Conservation (phyloP, 2,797 vertebrate species). For the Eulemur mongoz region DNA sequence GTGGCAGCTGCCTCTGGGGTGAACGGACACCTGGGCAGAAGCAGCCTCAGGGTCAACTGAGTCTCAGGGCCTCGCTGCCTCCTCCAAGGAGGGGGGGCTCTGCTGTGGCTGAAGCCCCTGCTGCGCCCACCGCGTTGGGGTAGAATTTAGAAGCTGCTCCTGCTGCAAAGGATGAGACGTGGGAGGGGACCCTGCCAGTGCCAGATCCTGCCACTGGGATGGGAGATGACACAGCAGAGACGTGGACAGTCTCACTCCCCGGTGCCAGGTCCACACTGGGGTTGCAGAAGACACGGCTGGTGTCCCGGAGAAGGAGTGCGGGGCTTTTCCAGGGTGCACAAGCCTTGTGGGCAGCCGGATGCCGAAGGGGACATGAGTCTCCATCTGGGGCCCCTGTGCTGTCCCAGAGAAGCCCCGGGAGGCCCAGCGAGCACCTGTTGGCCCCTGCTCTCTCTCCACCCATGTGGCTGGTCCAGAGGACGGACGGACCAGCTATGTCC, state of each 20-base stretch:
- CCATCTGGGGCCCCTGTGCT: not conserved
- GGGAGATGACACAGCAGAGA: not conserved
- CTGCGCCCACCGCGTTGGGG: not conserved
- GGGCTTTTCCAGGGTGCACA: not conserved
- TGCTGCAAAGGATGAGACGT: not conserved
- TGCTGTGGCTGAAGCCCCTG: not conserved
- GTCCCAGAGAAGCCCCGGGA: not conserved
- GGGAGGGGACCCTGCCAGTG: not conserved
- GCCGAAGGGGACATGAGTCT: not conserved
- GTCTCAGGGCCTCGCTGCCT: not conserved
- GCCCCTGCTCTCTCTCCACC: conserved; percentile 24
- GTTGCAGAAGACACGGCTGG: not conserved
- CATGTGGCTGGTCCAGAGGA: not conserved
- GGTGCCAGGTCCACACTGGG: not conserved
- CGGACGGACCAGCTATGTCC: not conserved
- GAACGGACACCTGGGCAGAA: not conserved
- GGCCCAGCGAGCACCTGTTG: not conserved
- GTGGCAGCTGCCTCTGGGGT: not conserved
- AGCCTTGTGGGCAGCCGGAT: not conserved
- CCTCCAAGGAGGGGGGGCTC: not conserved
- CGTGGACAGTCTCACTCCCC: not conserved
- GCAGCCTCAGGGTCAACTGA: not conserved
- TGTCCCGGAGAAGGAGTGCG: not conserved
- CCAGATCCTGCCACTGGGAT: not conserved
- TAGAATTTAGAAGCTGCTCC: conserved; percentile 29